Evolutionary conservation across 2,797 vertebrate genomes (phyloP).

Genomic region (Micrastur ruficollis): DNA sequence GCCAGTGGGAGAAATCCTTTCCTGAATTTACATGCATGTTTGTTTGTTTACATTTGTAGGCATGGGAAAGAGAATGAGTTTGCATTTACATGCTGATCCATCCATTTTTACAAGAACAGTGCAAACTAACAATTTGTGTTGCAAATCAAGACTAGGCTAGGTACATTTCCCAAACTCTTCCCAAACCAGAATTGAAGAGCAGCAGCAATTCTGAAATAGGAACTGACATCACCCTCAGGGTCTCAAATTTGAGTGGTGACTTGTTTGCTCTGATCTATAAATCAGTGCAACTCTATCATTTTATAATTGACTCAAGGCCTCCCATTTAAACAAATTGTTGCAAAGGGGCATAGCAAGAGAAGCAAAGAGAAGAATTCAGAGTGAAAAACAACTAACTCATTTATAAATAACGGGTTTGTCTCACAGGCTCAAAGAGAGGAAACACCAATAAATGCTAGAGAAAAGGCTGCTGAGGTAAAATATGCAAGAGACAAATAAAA

Average conservation of each 20-base stretch:
- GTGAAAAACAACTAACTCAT: not conserved
- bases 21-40: not conserved
- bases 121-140: not conserved
- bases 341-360: not conserved
- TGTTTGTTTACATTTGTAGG: not conserved
- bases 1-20: not conserved
- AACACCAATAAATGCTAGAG: not conserved
- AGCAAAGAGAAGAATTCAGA: not conserved
- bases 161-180: not conserved
- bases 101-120: not conserved
- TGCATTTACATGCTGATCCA: not conserved
- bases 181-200: not conserved
- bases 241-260: not conserved
- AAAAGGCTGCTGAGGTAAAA: not conserved
- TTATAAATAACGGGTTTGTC: not conserved
- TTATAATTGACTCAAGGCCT: not conserved
- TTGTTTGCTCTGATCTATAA: not conserved
- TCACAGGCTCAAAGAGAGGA: not conserved
- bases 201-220: not conserved
- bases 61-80: not conserved
- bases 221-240: not conserved
- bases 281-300: not conserved
- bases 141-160: not conserved
- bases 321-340: not conserved
- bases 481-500: not conserved